Conservation (phyloP, 2,888 invertebrate species). For the Norana najaformis region DNA sequence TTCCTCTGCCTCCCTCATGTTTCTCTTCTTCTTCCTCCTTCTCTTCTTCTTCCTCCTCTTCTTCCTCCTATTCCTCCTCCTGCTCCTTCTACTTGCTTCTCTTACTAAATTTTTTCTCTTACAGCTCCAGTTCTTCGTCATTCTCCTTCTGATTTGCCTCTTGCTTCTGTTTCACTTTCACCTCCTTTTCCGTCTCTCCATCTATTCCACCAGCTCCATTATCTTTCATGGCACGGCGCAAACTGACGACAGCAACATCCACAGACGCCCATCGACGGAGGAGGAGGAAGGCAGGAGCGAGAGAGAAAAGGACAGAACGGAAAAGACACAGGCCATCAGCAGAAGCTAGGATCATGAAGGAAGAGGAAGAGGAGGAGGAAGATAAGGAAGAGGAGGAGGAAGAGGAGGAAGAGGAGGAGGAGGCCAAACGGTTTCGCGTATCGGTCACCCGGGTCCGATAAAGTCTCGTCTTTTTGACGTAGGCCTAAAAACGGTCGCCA, state of each 20-base stretch:
- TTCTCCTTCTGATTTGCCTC: background rate
- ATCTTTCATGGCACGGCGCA: conserved; percentile 5
- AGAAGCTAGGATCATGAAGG: background rate
- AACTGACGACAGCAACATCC: conserved; percentile 5
- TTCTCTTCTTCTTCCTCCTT: background rate
- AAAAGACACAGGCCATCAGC: background rate
- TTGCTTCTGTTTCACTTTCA: background rate
- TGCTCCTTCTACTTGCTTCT: background rate
- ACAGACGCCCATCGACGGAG: background rate
- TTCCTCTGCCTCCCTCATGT: background rate
- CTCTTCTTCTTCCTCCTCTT: background rate
- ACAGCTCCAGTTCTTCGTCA: background rate
- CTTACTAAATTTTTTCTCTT: background rate
- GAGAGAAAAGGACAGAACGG: background rate
- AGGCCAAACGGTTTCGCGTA: conserved; percentile 16
- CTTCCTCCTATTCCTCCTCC: background rate
- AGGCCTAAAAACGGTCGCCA: conserved; percentile 20
- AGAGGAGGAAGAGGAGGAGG: background rate
- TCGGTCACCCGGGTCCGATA: conserved; percentile 21
- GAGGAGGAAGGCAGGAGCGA: background rate
- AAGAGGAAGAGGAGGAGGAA: background rate
- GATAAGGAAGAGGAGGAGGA: background rate
- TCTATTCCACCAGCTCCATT: background rate
- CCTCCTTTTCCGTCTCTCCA: background rate
- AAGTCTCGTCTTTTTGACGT: conserved; percentile 16